Conservation (phyloP, 2,888 invertebrate species). For the Papilio protenor region DNA sequence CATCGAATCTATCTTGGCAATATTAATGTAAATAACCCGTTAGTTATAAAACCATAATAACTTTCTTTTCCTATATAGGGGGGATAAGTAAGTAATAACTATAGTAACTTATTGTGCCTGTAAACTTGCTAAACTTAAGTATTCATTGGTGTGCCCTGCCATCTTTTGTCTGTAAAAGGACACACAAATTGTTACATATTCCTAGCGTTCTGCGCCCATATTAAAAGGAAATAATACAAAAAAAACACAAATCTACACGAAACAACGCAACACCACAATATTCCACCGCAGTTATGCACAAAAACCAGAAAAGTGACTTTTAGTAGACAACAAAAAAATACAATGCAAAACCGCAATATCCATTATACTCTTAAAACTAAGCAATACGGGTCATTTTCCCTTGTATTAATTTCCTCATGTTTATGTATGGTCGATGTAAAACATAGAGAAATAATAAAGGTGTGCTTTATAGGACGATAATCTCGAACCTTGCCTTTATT, state of each 20-base stretch:
- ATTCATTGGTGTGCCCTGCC: no score
- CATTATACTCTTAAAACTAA: constrained; percentile 15
- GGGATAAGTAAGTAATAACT: no score
- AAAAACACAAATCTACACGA: constrained; percentile 19
- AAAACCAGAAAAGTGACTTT: constrained; percentile 44
- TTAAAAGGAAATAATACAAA: background rate
- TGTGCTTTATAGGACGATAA: constrained; percentile 45
- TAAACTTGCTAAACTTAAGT: no score
- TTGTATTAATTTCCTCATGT: constrained; percentile 22
- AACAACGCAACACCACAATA: constrained; percentile 30
- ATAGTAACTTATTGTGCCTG: no score
- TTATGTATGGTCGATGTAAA: constrained; percentile 27
- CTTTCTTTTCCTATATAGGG: no score
- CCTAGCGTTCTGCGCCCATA: no score
- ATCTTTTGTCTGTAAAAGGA: no score
- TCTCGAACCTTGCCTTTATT: constrained; percentile 44
- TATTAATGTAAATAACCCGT: no score
- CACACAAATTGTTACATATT: no score
- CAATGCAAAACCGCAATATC: constrained; percentile 33
- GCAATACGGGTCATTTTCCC: constrained; percentile 24
- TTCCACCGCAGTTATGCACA: constrained; percentile 31
- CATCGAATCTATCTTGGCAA: no score
- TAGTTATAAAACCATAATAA: no score
- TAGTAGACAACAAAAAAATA: constrained; percentile 31
- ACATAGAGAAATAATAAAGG: constrained; percentile 44